phyloP scores from a whole-genome alignment of 2,113 vertebrate species.

The Sinocyclocheilus anshuiensis region DNA sequence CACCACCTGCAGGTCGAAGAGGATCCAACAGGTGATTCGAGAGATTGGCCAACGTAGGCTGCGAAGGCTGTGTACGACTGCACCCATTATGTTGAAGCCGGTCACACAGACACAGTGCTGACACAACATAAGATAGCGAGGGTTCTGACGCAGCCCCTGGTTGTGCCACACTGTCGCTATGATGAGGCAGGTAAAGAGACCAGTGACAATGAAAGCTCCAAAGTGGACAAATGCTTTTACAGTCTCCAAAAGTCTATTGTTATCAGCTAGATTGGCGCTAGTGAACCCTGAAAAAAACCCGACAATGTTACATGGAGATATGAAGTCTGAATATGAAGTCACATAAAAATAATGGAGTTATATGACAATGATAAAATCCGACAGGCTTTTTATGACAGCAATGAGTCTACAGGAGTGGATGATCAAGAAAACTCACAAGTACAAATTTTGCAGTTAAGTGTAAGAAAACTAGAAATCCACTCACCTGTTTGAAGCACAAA shows the following conservation, averaged over 20 bases:
- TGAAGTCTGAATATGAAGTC: not conserved
- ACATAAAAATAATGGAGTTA: not conserved
- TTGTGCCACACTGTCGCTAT: constrained; percentile 50
- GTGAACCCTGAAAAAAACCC: constrained; percentile 48
- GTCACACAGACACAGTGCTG: constrained; percentile 64
- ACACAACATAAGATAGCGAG: constrained; percentile 64
- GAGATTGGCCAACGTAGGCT: constrained; percentile 47
- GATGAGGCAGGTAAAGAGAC: constrained; percentile 59
- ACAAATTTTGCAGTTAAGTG: no score
- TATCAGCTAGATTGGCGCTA: constrained; percentile 50
- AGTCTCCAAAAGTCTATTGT: constrained; percentile 41
- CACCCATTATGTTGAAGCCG: constrained; percentile 62
- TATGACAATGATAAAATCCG: not conserved
- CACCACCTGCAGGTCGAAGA: constrained; percentile 66
- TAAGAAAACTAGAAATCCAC: not conserved
- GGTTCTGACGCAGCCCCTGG: constrained; percentile 57
- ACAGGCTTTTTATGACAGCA: no score
- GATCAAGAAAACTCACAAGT: not conserved
- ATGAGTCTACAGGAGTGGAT: not conserved
- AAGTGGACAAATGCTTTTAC: constrained; percentile 63
- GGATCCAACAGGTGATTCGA: constrained; percentile 60
- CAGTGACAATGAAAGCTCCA: constrained; percentile 62
- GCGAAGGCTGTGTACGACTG: constrained; percentile 55
- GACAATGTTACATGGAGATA: not conserved
- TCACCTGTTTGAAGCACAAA: constrained; percentile 31